Evolutionary conservation across 2,888 invertebrate genomes (phyloP), one percentile per base, ranked within the genome.

Genomic region (Yponomeuta malinellus): DNA sequence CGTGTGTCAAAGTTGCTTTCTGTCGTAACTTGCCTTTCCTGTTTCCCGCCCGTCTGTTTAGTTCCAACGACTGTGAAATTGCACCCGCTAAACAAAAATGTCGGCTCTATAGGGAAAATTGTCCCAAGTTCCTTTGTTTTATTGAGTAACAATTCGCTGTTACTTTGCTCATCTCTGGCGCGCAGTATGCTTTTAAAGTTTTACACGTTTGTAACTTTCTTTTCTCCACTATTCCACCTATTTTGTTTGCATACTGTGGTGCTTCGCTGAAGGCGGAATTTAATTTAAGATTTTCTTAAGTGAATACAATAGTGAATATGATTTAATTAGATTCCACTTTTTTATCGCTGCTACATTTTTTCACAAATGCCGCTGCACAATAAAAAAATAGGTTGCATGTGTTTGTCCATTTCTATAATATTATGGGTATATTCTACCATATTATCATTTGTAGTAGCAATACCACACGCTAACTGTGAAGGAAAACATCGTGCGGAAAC

Each of bases 51-150:
- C 79, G 81, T 81, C 81, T 81, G 80, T 84, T 80, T 81, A 79
- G 76, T 81, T 79, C 81, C 82, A 82, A 80, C 83, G 80, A 81
- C 86, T 87, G 86, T 86, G 84, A 87, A 87, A 88, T 88, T 87
- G 85, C 83, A 81, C 78, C 81, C 83, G 81, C 82, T 78, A 78
- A 84, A 81, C 80, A 77, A n/a, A 12, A 43, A 67, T 65, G 65
- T 65, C 37, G 6, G 67, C 52, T 77, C 76, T 77, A 72, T 65
- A 64, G 6, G 65, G 48, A 70, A 64, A 70, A 64, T 70, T 48
- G 64, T 48, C 48, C 63, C 10, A 29, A 48, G 10, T n/a, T n/a
- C 69, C 52, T 59, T 59, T 59, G 52, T 59, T 59, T 59, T 59
- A 59, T 59, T 31, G 65, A 23, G 23, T 59, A 59, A 59, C 52